phyloP scores from a whole-genome alignment of 2,113 vertebrate genomes.

The Dinomys branickii region DNA sequence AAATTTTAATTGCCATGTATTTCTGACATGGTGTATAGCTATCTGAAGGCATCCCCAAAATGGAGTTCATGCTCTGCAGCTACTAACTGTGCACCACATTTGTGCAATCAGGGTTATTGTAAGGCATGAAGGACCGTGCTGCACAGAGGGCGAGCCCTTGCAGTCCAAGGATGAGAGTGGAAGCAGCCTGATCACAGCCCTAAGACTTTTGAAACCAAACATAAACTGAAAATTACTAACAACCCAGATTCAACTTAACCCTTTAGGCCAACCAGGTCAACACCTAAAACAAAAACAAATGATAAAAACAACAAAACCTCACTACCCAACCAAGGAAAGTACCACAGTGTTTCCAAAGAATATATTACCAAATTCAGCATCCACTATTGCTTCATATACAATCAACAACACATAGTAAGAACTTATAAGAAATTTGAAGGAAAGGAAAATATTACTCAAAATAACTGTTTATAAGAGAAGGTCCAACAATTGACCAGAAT shows the following conservation, averaged over 20 bases:
- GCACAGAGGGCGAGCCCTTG: neutral
- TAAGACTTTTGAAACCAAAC: neutral
- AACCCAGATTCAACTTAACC: neutral
- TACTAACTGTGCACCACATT: neutral
- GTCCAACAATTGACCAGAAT: neutral
- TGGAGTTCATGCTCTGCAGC: too few species aligned
- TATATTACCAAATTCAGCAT: neutral
- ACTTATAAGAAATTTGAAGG: neutral
- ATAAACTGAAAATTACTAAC: neutral
- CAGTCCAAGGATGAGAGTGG: rapidly evolving
- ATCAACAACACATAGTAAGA: neutral
- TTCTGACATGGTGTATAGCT: neutral
- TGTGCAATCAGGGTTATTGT: neutral
- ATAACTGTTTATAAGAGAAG: neutral
- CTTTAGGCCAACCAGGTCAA: neutral
- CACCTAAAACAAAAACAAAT: neutral
- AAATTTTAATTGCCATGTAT: neutral
- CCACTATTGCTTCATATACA: neutral
- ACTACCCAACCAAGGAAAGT: neutral
- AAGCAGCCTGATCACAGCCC: neutral
- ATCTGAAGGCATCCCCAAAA: neutral
- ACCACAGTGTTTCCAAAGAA: neutral
- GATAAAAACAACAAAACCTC: neutral
- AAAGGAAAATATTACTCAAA: neutral
- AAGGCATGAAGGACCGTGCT: neutral